Percentiles rank a stretch among this genome's conserved stretches.
Conservation (phyloP, 1,140 invertebrate species). For the Platyscapa corneri region DNA sequence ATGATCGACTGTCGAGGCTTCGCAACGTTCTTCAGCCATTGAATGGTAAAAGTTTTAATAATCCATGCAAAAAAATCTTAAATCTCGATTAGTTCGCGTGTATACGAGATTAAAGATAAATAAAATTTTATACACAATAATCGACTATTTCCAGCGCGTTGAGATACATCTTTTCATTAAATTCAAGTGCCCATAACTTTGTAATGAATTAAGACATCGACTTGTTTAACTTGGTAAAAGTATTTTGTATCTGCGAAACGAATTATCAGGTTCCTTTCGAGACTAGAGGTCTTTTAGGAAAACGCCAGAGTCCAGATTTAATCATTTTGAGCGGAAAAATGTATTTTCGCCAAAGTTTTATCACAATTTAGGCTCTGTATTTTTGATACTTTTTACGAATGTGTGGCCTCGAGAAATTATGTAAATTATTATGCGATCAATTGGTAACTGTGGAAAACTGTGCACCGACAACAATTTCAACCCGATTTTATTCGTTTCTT, state of each 20-base stretch:
- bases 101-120: background rate
- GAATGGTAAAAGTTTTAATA: background rate
- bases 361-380: background rate
- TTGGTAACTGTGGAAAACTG: too few relatives aligned
- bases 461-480: too few relatives aligned
- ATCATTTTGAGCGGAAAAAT: background rate
- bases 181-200: conserved; percentile 8
- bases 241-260: background rate
- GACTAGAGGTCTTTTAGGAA: background rate
- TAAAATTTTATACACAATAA: background rate
- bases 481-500: too few relatives aligned
- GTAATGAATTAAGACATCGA: background rate
- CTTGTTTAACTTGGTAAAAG: background rate
- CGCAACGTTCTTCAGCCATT: background rate
- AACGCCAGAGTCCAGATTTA: background rate
- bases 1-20: background rate
- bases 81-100: background rate
- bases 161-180: conserved; percentile 15
- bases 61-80: background rate
- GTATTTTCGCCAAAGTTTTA: background rate
- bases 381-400: background rate
- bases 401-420: too few relatives aligned
- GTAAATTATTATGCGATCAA: too few relatives aligned
- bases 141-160: background rate
- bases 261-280: background rate